Percentiles rank a stretch among this genome's conserved stretches.
phyloP scores from a whole-genome alignment of 2,797 vertebrate genomes.

The Phrynocephalus guinanensis region DNA sequence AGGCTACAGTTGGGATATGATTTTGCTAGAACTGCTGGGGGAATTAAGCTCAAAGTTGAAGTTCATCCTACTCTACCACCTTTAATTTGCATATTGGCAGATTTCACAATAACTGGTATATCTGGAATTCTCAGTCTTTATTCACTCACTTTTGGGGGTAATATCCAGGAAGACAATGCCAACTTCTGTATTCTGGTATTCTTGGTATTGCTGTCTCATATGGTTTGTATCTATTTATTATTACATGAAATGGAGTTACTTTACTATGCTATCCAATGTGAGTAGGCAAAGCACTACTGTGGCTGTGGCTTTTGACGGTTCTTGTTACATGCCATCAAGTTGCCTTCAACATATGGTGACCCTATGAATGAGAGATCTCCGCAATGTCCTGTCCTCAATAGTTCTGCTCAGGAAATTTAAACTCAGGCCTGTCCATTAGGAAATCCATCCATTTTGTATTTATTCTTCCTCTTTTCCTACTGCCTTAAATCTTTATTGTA shows the following conservation, averaged over 20 bases:
- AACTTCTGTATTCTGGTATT: not conserved
- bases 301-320: not conserved
- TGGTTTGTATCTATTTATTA: not conserved
- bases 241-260: not conserved
- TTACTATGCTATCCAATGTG: not conserved
- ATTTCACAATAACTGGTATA: not conserved
- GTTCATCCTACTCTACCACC: not conserved
- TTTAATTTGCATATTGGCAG: too few species aligned
- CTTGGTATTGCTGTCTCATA: not conserved
- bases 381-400: too few species aligned
- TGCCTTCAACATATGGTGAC: too few species aligned
- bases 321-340: too few species aligned
- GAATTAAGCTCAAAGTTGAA: not conserved
- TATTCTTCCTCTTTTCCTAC: too few species aligned
- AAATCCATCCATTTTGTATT: too few species aligned
- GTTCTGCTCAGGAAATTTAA: too few species aligned
- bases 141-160: not conserved
- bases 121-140: not conserved
- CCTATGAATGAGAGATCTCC: too few species aligned
- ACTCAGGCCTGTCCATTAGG: too few species aligned
- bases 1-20: not conserved
- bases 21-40: not conserved
- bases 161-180: not conserved
- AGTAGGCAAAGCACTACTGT: not conserved
- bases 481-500: too few species aligned